Evolutionary conservation across 1,140 invertebrate species (phyloP), one percentile per base, ranked within the genome.

Genomic region (Planococcus citri): DNA sequence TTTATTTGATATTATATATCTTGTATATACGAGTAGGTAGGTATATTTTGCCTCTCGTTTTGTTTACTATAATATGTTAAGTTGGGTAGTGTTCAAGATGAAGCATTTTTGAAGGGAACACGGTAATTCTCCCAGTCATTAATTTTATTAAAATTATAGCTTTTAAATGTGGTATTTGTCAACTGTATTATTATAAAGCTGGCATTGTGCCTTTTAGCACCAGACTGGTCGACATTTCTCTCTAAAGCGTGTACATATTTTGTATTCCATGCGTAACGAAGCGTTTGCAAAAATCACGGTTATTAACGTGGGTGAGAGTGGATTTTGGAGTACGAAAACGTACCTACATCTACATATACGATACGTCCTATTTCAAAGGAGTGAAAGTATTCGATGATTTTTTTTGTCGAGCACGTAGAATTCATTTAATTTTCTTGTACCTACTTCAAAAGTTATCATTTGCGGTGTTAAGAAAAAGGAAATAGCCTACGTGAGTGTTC

Each of bases 271-370:
- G 12, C 41, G 41, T 51, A 51, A 51, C 41, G 41, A 4, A 14
- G 41, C 12, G 41, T 51, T 51, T 17, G 17, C 41, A 20, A 51
- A 51, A 51, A 51, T 51, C 41, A 17, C 17, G 17, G 41, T 51
- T n/a, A 51, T 51, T n/a, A 51, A 51, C 41, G 41, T 51, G 41
- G 41, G 41, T 51, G 41, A 51, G 41, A 51, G 41, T 51, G n/a
- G 17, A 51, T 51, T 51, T 51, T 9, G 3, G 17, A 51, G 41
- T n/a, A 51, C 6, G 2, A n/a, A 20, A 4, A 20, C n/a, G 3
- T 3, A 14, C 17, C 41, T 51, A 20, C n/a, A n/a, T n/a, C n/a
- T n/a, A n/a, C n/a, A n/a, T n/a, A 20, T 51, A 51, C 17, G 17
- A 51, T 51, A 51, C 41, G 41, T 9, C 41, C 41, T 51, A 51